Evolutionary conservation across 1,140 invertebrate genomes (phyloP), one percentile per base, ranked within the genome.

Genomic region (Bombus sibiricus): DNA sequence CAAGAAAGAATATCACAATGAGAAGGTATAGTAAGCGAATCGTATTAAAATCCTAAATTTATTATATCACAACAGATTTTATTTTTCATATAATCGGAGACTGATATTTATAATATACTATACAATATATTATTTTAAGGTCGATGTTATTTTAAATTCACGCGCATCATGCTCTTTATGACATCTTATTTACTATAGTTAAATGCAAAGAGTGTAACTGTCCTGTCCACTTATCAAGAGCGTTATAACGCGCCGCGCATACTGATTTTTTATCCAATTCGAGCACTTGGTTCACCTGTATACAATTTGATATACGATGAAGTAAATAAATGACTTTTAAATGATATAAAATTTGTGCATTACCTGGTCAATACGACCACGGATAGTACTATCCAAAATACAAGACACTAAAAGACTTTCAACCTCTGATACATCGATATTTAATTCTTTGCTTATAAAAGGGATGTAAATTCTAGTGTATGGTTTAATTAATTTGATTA

Each of bases 381-480:
- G 97, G 92, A 99, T 99, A n/a, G 99, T 99, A 95, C 98, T 99
- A 94, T 99, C 99, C 89, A 99, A 96, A 94, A 99, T 99, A 95
- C 99, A 99, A 47, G 99, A 99, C n/a, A 99, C 99, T 77, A 99
- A 95, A 43, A 99, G 96, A 95, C 98, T 99, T 96, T 99, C 99
- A 43, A 99, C 99, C 96, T 99, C 99, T 85, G 97, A 96, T 69
- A 97, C 98, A 94, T 99, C 98, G 92, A 99, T 99, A 93, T 99
- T 99, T 41, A 99, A 95, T 95, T 99, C 98, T 95, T 98, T 98
- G 9, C 99, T 99, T 93, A 99, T 99, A 92, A 99, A 99, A 25
- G 98, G 98, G 93, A 99, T 99, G 93, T 99, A 98, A 92, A 99
- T 99, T 92, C 99, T 97, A 59, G 99, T 99, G 94, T 99, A 99